Evolutionary conservation across 2,888 invertebrate species (phyloP).

Genomic region (Latrodectus elegans): DNA sequence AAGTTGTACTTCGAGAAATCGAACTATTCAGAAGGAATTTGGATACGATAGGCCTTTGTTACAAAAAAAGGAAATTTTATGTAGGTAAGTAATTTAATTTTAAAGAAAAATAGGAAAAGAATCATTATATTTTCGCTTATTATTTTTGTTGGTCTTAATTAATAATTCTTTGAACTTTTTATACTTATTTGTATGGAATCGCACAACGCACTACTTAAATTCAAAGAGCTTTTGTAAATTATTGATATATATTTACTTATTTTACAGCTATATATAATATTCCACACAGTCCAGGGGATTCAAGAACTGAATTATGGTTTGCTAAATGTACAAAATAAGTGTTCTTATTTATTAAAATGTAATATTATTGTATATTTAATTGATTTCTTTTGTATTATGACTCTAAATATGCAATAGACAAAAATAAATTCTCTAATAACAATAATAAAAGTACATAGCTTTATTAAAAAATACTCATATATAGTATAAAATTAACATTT

Average conservation of each 20-base stretch:
- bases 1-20: constrained; percentile 46
- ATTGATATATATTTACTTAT: background rate
- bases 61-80: constrained; percentile 56
- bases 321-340: constrained; percentile 38
- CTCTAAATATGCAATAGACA: background rate
- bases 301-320: constrained; percentile 58
- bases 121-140: background rate
- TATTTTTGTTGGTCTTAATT: background rate
- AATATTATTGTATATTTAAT: background rate
- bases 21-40: constrained; percentile 61
- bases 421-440: too few relatives aligned
- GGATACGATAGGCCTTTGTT: constrained; percentile 46
- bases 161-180: background rate
- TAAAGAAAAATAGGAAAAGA: background rate
- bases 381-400: background rate
- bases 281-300: constrained; percentile 53
- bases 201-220: background rate
- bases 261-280: constrained; percentile 54
- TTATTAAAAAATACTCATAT: background rate
- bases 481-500: background rate
- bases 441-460: background rate
- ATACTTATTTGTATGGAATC: background rate
- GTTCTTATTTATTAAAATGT: background rate
- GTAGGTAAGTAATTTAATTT: constrained; percentile 43
- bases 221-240: background rate